Percentiles rank a stretch among this genome's conserved stretches.
Evolutionary conservation across 1,140 invertebrate genomes (phyloP).

Genomic region (Hyles vespertilio): DNA sequence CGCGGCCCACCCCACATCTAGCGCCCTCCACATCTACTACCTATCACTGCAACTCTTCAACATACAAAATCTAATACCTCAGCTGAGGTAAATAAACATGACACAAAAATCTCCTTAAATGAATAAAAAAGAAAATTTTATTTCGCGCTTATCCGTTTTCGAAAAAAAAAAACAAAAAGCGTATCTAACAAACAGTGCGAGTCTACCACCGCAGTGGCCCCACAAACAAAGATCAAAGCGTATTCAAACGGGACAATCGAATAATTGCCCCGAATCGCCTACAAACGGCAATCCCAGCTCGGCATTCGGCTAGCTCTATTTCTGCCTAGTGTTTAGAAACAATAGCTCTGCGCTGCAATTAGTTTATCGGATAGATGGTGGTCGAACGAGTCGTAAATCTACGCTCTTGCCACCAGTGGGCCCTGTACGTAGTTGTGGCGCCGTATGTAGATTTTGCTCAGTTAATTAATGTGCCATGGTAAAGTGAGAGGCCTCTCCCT

Average conservation of each 20-base stretch:
- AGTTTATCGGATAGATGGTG: slow-evolving; percentile 70
- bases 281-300: slow-evolving; percentile 37
- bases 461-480: slow-evolving; percentile 70
- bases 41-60: too few relatives aligned
- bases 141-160: too few relatives aligned
- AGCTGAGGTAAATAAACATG: too few relatives aligned
- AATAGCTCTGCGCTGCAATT: slow-evolving; percentile 68
- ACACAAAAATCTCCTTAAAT: too few relatives aligned
- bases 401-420: slow-evolving; percentile 58
- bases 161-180: too few relatives aligned
- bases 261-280: slow-evolving; percentile 38
- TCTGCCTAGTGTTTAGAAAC: slow-evolving; percentile 63
- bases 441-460: slow-evolving; percentile 67
- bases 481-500: slow-evolving; percentile 50
- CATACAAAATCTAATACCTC: too few relatives aligned
- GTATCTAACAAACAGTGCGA: too few relatives aligned
- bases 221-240: slow-evolving; percentile 28
- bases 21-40: too few relatives aligned
- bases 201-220: background rate
- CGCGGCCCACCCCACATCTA: slow-evolving; percentile 11
- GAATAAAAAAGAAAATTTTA: too few relatives aligned
- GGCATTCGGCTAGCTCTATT: slow-evolving; percentile 35
- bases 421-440: slow-evolving; percentile 50
- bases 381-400: slow-evolving; percentile 70
- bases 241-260: slow-evolving; percentile 37